Conservation (phyloP, 53 echinoderm and acorn worm species). For the Astropecten irregularis region DNA sequence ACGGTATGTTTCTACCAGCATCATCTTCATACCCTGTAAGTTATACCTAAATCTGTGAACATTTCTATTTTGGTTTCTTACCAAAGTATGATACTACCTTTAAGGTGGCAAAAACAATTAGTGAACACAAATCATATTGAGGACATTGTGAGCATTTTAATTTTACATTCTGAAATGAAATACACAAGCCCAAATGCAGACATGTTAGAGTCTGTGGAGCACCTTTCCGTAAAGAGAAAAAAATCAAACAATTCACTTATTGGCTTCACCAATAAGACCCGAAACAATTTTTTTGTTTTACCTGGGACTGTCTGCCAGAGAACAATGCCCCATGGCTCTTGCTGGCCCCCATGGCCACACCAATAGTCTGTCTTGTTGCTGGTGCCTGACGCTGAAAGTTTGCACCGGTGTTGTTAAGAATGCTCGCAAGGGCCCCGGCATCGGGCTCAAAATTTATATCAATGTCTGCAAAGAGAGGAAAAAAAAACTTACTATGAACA, state of each 20-base stretch:
- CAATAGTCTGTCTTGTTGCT: conserved; percentile 76
- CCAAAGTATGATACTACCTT: neutral
- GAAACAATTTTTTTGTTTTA: neutral
- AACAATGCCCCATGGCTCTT: neutral
- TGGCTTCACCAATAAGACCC: no score
- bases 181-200: no score
- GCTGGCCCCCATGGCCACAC: conserved; percentile 4
- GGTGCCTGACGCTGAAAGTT: conserved; percentile 5
- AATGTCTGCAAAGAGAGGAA: conserved; percentile 46
- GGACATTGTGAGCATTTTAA: no score
- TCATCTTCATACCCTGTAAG: no score
- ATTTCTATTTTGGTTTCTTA: no score
- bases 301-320: conserved; percentile 37
- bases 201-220: no score
- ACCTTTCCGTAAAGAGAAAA: neutral
- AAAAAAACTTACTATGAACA: no score
- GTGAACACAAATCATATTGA: no score
- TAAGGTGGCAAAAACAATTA: neutral
- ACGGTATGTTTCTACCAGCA: no score
- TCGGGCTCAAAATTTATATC: conserved; percentile 79
- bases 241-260: neutral
- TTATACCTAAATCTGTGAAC: no score
- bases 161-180: no score
- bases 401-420: conserved; percentile 80
- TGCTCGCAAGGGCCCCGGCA: conserved; percentile 78